Conservation (phyloP, 2,113 vertebrate species). For the Channa maculata region DNA sequence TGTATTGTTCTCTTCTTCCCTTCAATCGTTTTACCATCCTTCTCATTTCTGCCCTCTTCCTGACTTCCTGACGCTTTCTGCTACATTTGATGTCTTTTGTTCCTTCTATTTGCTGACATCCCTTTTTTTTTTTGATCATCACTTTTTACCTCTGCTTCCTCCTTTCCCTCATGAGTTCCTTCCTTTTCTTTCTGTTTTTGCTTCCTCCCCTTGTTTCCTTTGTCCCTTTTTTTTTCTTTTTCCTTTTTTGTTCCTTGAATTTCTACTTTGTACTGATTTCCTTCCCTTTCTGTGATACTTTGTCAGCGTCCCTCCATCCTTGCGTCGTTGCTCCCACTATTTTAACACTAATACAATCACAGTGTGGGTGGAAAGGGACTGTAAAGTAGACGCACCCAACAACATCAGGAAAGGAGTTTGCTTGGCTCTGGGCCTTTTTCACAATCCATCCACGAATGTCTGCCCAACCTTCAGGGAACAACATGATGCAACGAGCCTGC, state of each 20-base stretch:
- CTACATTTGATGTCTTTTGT: neutral
- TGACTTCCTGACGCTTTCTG: neutral
- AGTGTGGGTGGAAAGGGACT: slow-evolving; percentile 66
- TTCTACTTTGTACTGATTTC: neutral
- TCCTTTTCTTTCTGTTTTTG: neutral
- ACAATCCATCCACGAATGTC: slow-evolving; percentile 45
- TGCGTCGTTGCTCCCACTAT: neutral
- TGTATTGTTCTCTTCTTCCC: neutral
- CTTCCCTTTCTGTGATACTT: neutral
- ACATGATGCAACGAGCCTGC: slow-evolving; percentile 74
- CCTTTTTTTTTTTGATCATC: neutral
- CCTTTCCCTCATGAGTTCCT: neutral
- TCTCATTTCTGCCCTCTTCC: neutral
- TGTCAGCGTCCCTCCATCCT: neutral
- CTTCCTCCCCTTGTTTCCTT: neutral
- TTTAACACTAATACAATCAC: neutral
- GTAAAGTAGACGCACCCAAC: slow-evolving; percentile 67
- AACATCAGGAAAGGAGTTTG: slow-evolving; percentile 69
- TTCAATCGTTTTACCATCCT: slow-evolving; percentile 12
- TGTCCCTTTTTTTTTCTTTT: neutral
- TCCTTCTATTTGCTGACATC: neutral
- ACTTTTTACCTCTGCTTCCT: neutral
- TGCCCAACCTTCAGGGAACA: slow-evolving; percentile 52
- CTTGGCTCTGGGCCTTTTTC: slow-evolving; percentile 44
- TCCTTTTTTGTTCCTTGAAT: neutral